Evolutionary conservation across 2,888 invertebrate genomes (phyloP).

Genomic region (Hypselothyrea guttata): DNA sequence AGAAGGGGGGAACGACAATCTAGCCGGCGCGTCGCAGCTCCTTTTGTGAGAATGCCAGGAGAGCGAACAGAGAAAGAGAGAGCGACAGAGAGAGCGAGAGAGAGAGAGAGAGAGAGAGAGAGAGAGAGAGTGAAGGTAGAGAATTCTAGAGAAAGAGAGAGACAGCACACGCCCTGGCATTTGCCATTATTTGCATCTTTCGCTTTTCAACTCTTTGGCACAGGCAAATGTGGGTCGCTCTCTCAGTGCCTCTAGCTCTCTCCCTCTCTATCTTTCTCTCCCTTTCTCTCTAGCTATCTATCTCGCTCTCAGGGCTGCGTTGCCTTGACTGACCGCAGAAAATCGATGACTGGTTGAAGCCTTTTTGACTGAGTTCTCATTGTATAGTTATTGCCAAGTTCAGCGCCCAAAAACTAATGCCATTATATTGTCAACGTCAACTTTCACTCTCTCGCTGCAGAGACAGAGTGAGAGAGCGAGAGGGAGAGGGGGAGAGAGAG

Average conservation of each 20-base stretch:
- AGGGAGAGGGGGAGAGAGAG: conserved; percentile 4
- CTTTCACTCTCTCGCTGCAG: conserved; percentile 60
- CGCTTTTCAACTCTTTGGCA: conserved; percentile 68
- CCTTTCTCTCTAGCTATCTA: conserved; percentile 3
- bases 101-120: conserved; percentile 2
- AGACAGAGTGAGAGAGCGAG: not conserved
- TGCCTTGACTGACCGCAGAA: conserved; percentile 65
- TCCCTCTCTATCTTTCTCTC: conserved; percentile 3
- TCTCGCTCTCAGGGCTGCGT: conserved; percentile 12
- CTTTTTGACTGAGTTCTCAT: conserved; percentile 28
- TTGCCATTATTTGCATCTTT: conserved; percentile 71
- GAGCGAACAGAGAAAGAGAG: not conserved
- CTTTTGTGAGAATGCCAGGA: conserved; percentile 33
- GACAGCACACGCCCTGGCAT: too few species aligned
- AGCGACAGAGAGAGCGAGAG: too few species aligned
- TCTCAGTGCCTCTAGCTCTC: conserved; percentile 11
- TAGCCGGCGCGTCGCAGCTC: conserved; percentile 42
- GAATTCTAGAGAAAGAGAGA: conserved; percentile 4
- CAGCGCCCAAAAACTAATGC: conserved; percentile 75
- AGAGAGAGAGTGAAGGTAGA: conserved; percentile 4
- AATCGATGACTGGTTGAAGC: conserved; percentile 57
- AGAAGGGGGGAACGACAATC: conserved; percentile 1
- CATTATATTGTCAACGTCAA: conserved; percentile 66
- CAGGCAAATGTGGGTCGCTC: conserved; percentile 58
- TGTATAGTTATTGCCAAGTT: conserved; percentile 67